Base-by-base conservation (phyloP, 1,140 invertebrate genomes). In the Ptiloglossa arizonensis region DNA sequence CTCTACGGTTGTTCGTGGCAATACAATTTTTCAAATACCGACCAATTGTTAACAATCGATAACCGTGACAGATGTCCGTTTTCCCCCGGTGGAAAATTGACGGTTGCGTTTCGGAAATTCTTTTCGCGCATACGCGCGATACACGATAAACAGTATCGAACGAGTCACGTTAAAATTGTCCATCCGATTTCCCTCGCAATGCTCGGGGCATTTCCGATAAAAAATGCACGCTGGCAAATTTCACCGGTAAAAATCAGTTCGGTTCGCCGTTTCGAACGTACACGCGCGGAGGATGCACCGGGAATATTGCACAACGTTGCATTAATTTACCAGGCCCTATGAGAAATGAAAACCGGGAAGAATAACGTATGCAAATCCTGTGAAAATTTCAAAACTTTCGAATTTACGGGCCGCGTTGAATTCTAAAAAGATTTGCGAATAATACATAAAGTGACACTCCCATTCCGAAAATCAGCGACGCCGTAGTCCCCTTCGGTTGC, bases 161-260 rank as follows among this genome's bases (percentile, higher is more conserved):
- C 46, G 32, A 57, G 59, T 46, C 50, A 59, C 29, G 54, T 24
- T 32, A 48, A 64, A 76, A 79, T 54, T 44, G 59, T 24, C 1
- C 50, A 27, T 72, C 56, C 24, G 9, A 5, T 46, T 35, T 50
- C 13, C 24, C n/a, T n/a, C n/a, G n/a, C 38, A 9, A 17, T n/a
- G 50, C 52, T 13, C 27, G 59, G 38, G 57, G 44, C 50, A 27
- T 67, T 62, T 50, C 22, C 44, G 13, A 22, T 56, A 67, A 57
- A 80, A 82, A 80, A 62, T 50, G 24, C 56, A 57, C 60, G 56
- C 66, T 76, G 52, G 67, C 32, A 75, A 79, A 79, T 72, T 85
- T 70, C 22, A 38, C 6, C 54, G 29, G n/a, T n/a, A 41, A 24
- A 35, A 54, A 76, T 73, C 54, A n/a, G 59, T 15, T 15, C 11